phyloP scores from a whole-genome alignment of 2,113 vertebrate genomes.

The Apodemus sylvaticus region DNA sequence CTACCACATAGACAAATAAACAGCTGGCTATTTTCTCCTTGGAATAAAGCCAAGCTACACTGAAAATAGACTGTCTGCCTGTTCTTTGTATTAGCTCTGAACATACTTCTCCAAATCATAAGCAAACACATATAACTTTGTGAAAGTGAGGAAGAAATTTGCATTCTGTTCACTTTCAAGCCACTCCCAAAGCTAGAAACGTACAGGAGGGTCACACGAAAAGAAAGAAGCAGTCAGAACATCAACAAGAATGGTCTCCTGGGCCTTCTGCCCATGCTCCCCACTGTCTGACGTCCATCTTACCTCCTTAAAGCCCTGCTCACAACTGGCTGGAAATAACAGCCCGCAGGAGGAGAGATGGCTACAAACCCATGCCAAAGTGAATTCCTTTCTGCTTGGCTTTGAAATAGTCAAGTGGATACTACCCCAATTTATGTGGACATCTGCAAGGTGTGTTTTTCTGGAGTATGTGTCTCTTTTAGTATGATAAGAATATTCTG shows the following conservation, averaged over 20 bases:
- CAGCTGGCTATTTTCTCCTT: neutral
- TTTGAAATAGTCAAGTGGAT: neutral
- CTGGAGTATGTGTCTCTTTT: neutral
- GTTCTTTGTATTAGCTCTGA: neutral
- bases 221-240: neutral
- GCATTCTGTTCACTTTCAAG: neutral
- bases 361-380: too few species aligned
- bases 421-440: neutral
- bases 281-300: neutral
- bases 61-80: neutral
- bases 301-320: too few species aligned
- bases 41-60: neutral
- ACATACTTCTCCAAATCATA: neutral
- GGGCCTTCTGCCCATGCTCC: neutral
- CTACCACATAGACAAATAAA: neutral
- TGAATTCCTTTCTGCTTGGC: neutral
- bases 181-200: neutral
- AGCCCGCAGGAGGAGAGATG: neutral
- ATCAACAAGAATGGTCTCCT: neutral
- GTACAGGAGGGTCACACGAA: neutral
- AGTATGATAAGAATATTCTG: neutral
- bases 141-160: neutral
- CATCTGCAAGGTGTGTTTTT: neutral
- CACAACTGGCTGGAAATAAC: neutral
- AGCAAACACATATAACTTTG: neutral